These are phyloP conservation scores for Hafferia zeledoni DNA, from an alignment of 2,797 vertebrate genomes.

Conservation along the genomic window DNA sequence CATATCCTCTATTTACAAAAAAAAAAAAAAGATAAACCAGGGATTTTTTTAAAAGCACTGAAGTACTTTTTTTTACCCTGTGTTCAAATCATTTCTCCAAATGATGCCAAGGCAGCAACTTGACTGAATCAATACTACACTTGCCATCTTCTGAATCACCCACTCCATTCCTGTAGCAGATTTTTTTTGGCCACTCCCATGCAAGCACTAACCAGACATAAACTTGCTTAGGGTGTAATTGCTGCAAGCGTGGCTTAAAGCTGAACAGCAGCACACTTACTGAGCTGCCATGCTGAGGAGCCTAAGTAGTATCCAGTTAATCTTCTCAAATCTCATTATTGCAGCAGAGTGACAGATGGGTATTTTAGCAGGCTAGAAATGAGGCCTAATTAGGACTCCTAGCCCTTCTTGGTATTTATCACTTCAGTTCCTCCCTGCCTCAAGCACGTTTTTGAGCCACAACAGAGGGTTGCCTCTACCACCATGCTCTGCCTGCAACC, in stretches of 20 bases:
- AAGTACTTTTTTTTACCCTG: background rate
- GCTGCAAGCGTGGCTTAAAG: background rate
- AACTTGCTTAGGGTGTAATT: background rate
- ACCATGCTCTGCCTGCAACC: background rate
- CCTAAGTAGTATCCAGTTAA: conserved; percentile 38
- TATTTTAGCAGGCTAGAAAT: conserved; percentile 35
- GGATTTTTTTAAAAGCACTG: background rate
- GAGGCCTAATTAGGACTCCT: conserved; percentile 49
- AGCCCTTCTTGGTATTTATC: background rate
- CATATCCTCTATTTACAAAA: background rate
- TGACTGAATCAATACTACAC: background rate
- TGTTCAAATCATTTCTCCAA: background rate
- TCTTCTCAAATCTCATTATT: conserved; percentile 49
- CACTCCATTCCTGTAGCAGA: background rate
- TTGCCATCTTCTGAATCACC: conserved; percentile 36
- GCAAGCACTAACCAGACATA: background rate
- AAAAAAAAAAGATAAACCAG: background rate
- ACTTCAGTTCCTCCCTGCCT: background rate
- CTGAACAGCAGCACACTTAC: background rate
- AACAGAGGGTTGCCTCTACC: background rate
- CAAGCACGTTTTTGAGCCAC: background rate
- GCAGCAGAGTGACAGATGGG: conserved; percentile 47
- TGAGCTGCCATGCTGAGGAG: conserved; percentile 7
- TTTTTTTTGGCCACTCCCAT: background rate
- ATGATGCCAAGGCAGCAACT: background rate